A percentile compares a stretch with the other conserved stretches of the same genome.
Conservation (phyloP, 2,797 vertebrate species). For the Sebastes kiyomatsui region DNA sequence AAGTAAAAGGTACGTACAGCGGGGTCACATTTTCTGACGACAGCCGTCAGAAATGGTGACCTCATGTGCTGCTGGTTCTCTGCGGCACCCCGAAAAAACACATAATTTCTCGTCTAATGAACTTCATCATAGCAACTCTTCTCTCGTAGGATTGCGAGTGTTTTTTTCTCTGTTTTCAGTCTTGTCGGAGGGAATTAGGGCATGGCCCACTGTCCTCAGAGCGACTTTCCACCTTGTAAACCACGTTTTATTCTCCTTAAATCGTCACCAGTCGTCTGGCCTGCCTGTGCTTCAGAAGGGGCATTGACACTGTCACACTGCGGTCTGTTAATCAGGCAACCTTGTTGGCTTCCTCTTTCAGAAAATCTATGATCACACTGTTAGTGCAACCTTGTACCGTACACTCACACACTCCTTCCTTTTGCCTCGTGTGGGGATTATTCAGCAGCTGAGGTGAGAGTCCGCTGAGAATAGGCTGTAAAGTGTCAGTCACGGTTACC, state of each 20-base stretch:
- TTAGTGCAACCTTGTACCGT: conserved; percentile 50
- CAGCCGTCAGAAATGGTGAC: no score
- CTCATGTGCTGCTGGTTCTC: no score
- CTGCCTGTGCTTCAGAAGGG: conserved; percentile 15
- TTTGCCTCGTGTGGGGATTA: conserved; percentile 55
- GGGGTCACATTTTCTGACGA: no score
- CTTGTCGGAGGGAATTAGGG: conserved; percentile 33
- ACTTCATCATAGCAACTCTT: not conserved
- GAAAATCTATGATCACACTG: conserved; percentile 66
- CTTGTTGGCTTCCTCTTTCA: conserved; percentile 51
- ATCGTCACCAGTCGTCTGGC: conserved; percentile 23
- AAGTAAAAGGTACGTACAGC: accelerated
- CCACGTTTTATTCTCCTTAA: conserved; percentile 43
- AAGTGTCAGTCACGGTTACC: conserved; percentile 77
- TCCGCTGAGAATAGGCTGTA: conserved; percentile 69
- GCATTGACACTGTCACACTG: conserved; percentile 31
- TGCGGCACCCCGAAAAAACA: not conserved
- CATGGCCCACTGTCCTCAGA: conserved; percentile 64
- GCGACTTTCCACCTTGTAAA: conserved; percentile 55
- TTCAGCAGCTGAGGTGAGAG: conserved; percentile 64
- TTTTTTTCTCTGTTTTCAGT: not conserved
- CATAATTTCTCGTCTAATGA: not conserved
- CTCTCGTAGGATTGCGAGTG: not conserved
- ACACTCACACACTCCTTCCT: not conserved
- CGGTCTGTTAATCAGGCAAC: conserved; percentile 55